Evolutionary conservation across 2,888 invertebrate genomes (phyloP).

Genomic region (Acleris cristana): DNA sequence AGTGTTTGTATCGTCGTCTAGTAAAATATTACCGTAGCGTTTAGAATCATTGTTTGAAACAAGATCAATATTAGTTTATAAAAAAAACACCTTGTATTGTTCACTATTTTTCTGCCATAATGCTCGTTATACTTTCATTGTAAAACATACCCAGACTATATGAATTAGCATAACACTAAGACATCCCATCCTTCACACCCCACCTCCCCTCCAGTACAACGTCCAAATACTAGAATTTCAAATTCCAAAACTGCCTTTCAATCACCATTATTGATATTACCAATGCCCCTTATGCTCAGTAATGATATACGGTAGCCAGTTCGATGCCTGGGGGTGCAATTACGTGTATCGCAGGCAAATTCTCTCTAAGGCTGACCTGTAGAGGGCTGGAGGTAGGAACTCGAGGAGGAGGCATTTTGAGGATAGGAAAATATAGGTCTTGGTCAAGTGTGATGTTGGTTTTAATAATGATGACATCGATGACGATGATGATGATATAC

Average conservation of each 20-base stretch:
- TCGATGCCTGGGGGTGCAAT: slow-evolving; percentile 58
- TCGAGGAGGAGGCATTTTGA: slow-evolving; percentile 16
- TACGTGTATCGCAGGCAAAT: slow-evolving; percentile 61
- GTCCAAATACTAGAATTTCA: slow-evolving; percentile 32
- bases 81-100: too few relatives aligned
- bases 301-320: slow-evolving; percentile 48
- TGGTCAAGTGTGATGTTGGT: not conserved
- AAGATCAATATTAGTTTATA: too few relatives aligned
- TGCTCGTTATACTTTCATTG: too few relatives aligned
- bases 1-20: too few relatives aligned
- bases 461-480: too few relatives aligned
- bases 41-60: too few relatives aligned
- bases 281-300: slow-evolving; percentile 39
- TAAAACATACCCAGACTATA: too few relatives aligned
- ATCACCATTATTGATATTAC: slow-evolving; percentile 39
- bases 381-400: slow-evolving; percentile 2
- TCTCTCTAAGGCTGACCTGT: slow-evolving; percentile 58
- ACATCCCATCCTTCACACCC: not conserved
- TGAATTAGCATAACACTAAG: not conserved
- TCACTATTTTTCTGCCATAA: too few relatives aligned
- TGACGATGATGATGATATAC: too few relatives aligned
- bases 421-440: not conserved
- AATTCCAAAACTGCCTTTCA: slow-evolving; percentile 31
- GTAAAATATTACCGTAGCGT: too few relatives aligned
- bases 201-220: not conserved